Conservation (phyloP, 2,797 vertebrate genomes). For the Hoplostethus mediterraneus region DNA sequence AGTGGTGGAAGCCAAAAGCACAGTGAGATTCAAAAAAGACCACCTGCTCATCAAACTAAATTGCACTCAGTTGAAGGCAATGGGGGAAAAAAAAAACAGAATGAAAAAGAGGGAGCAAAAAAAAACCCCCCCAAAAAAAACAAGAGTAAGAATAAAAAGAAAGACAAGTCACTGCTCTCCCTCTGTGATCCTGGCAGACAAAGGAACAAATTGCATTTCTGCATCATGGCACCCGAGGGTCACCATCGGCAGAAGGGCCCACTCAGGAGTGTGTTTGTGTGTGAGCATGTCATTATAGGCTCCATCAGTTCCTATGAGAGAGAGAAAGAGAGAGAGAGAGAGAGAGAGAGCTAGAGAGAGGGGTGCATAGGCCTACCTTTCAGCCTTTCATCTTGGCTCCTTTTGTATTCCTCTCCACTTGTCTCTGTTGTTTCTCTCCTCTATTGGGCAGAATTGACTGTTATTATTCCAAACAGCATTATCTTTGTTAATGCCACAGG, state of each 20-base stretch:
- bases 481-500: conserved; percentile 84
- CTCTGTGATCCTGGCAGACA: conserved; percentile 85
- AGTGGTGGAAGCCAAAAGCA: conserved; percentile 75
- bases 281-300: conserved; percentile 69
- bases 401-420: conserved; percentile 79
- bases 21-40: conserved; percentile 75
- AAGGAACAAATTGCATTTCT: conserved; percentile 85
- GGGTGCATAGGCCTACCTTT: conserved; percentile 59
- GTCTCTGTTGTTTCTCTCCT: conserved; percentile 73
- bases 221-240: conserved; percentile 60
- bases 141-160: conserved; percentile 59
- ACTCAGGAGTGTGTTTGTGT: conserved; percentile 73
- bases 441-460: conserved; percentile 76
- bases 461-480: conserved; percentile 87
- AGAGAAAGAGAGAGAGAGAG: conserved; percentile 50
- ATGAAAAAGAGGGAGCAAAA: conserved; percentile 60
- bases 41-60: conserved; percentile 89
- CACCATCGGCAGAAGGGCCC: conserved; percentile 62
- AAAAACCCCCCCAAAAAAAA: conserved; percentile 42
- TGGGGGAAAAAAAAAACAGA: conserved; percentile 48
- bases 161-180: conserved; percentile 72
- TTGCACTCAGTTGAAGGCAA: conserved; percentile 77
- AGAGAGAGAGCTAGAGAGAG: conserved; percentile 53
- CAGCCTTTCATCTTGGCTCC: conserved; percentile 86
- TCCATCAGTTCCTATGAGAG: conserved; percentile 62